Conservation (phyloP, 2,113 vertebrate species). For the Xerus inauris region DNA sequence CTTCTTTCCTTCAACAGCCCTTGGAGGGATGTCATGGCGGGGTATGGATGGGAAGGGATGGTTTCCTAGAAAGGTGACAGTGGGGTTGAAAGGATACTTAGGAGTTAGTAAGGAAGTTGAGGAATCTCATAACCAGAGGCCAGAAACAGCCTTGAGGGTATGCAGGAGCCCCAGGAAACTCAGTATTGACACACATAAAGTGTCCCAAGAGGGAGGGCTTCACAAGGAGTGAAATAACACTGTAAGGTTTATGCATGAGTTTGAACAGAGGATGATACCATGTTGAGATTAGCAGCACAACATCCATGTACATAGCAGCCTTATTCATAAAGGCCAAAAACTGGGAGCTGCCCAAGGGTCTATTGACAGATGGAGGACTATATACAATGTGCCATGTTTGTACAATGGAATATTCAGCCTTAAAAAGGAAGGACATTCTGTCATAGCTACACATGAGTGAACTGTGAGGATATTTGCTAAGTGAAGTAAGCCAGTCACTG, state of each 20-base stretch:
- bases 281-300: rapidly evolving
- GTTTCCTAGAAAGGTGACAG: not conserved
- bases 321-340: not conserved
- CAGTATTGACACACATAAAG: not conserved
- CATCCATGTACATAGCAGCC: not conserved
- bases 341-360: not conserved
- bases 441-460: too few relatives aligned
- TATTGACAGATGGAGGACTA: not conserved
- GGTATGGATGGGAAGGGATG: not conserved
- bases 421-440: not conserved
- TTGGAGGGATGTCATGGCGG: not conserved
- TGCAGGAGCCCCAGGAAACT: not conserved
- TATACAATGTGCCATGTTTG: not conserved
- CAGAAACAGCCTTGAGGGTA: not conserved
- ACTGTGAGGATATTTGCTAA: not conserved
- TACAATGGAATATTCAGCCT: not conserved
- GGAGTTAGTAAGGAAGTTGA: not conserved
- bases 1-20: not conserved
- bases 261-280: not conserved
- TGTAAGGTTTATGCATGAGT: not conserved
- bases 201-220: not conserved
- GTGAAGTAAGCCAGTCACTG: not conserved
- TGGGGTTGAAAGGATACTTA: not conserved
- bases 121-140: not conserved
- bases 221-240: not conserved